Evolutionary conservation across 2,797 vertebrate species (phyloP), one percentile per base, ranked within the genome.

Genomic region (Aselliscus stoliczkanus): DNA sequence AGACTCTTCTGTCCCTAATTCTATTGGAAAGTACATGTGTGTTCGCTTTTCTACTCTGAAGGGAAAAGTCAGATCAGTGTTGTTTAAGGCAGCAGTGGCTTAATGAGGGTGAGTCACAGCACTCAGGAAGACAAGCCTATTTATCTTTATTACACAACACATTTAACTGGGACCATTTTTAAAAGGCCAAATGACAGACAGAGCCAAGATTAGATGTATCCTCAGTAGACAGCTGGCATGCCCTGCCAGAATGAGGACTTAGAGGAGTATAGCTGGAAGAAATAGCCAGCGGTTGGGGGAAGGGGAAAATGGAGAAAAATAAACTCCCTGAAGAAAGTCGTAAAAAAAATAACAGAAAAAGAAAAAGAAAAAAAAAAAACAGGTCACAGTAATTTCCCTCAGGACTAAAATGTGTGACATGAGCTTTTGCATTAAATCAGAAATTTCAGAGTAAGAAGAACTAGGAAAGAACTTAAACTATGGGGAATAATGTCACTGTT

Each of bases 91-190:
- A 96, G 83, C 80, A 76, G 56, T 2, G n/a, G 37, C 65, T 97
- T 97, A 96, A 92, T 0, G 93, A 23, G 93, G 62, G 73, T 80
- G 75, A 97, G 65, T 95, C 82, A 91, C 62, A 90, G 83, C 87
- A 92, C 88, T 92, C 65, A 96, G 82, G 76, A 92, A 96, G 90
- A 95, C 88, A 92, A 96, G 50, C 72, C 90, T 97, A 92, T 96
- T 97, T 97, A 89, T 87, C 97, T 98, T 97, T 95, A 95, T 96
- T 91, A 25, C 62, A 93, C 95, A 96, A 86, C 39, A 94, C 82
- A 94, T 97, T 95, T 93, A 90, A 93, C 87, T 84, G 67, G 67
- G 92, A 75, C 97, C 96, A 90, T 34, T 17, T 82, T 76, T 8
- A 7, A 88, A 82, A 95, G 88, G 97, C 92, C 95, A 97, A 95